These are phyloP conservation scores for Smithornis capensis DNA, from an alignment of 2,113 vertebrate genomes.

Conservation along the genomic window DNA sequence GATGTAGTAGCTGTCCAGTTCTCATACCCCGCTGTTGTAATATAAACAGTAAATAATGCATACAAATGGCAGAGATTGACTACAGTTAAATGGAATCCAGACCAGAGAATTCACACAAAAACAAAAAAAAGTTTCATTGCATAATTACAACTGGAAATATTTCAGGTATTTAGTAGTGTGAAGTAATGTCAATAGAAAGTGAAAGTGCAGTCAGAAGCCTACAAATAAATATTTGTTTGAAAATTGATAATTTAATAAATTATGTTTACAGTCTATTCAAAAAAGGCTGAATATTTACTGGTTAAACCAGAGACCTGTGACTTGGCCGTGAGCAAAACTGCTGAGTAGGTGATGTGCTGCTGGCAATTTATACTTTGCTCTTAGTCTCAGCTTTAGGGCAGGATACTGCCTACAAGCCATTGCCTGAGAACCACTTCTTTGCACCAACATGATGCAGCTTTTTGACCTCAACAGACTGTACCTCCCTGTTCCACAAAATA, in stretches of 20 bases:
- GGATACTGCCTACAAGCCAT: background rate
- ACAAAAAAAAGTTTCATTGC: background rate
- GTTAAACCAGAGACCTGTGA: background rate
- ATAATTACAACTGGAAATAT: constrained; percentile 1
- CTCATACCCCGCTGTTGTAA: background rate
- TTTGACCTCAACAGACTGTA: background rate
- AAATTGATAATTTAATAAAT: background rate
- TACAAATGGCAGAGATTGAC: background rate
- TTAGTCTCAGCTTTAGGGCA: background rate
- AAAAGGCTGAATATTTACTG: background rate
- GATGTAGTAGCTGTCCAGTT: background rate
- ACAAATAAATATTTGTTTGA: constrained; percentile 6
- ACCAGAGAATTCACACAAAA: constrained; percentile 25
- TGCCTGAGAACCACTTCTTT: background rate
- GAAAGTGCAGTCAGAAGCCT: background rate
- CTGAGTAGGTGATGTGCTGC: background rate
- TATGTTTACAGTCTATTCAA: background rate
- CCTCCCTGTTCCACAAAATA: background rate
- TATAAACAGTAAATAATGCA: background rate
- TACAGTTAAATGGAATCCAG: background rate
- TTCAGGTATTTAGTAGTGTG: background rate
- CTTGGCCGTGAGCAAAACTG: background rate
- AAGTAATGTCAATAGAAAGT: background rate
- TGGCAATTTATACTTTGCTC: background rate
- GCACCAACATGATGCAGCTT: background rate